These are phyloP conservation scores for Pasiphila rectangulata DNA, from an alignment of 2,888 invertebrate genomes.

Conservation along the genomic window DNA sequence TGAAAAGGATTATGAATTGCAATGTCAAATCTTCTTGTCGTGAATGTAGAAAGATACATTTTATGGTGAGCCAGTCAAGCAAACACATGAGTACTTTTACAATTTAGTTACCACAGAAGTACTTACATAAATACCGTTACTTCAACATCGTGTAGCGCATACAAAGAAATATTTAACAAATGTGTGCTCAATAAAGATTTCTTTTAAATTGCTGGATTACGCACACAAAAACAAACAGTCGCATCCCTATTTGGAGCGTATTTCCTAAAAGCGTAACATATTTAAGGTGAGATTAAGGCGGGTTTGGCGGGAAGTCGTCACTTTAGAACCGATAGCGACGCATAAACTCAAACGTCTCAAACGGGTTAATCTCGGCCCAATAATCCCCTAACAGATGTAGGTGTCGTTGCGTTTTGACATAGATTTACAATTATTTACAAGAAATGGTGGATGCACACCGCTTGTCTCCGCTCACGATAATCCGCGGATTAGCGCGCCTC, in stretches of 20 bases:
- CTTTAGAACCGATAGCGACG: slow-evolving; percentile 55
- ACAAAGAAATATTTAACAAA: slow-evolving; percentile 9
- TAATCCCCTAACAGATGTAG: slow-evolving; percentile 79
- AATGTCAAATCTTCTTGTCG: slow-evolving; percentile 5
- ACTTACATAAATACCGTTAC: no score
- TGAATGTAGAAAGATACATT: background rate
- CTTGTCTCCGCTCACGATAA: slow-evolving; percentile 69
- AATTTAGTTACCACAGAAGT: background rate
- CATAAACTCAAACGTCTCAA: slow-evolving; percentile 62
- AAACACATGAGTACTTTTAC: background rate
- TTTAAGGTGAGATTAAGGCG: slow-evolving; percentile 66
- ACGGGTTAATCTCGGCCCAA: slow-evolving; percentile 70
- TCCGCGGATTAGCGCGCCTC: slow-evolving; percentile 65
- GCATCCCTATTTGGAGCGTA: slow-evolving; percentile 54
- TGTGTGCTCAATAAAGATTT: slow-evolving; percentile 23
- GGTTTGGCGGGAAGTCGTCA: slow-evolving; percentile 69
- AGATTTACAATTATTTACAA: slow-evolving; percentile 81
- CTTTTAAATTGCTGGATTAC: slow-evolving; percentile 44
- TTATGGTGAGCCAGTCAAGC: background rate
- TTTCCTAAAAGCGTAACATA: slow-evolving; percentile 61
- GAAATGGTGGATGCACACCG: slow-evolving; percentile 60
- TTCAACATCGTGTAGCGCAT: no score
- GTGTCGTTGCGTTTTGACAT: slow-evolving; percentile 77
- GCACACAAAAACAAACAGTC: slow-evolving; percentile 52
- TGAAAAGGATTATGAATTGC: slow-evolving; percentile 38